phyloP scores from a whole-genome alignment of 2,113 vertebrate species.

The Trachemys scripta region DNA sequence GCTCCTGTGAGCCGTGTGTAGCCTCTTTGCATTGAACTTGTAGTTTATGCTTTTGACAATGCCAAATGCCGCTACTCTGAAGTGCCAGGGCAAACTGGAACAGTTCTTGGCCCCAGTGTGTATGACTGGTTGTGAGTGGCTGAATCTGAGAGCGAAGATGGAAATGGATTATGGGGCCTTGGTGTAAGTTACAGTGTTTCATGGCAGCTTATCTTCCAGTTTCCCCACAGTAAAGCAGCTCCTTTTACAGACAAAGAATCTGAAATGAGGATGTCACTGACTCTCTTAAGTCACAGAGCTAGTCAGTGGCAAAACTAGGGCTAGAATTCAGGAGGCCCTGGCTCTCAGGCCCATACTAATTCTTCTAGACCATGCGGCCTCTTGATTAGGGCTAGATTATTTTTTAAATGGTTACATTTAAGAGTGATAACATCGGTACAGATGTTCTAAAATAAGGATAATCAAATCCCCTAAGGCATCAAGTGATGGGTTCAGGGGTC shows the following conservation, averaged over 20 bases:
- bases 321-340: not conserved
- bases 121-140: not conserved
- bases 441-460: accelerated
- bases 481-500: accelerated
- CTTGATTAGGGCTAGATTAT: not conserved
- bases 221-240: not conserved
- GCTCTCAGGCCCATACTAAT: not conserved
- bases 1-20: not conserved
- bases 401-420: not conserved
- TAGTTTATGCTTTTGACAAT: not conserved
- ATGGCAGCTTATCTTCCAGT: accelerated
- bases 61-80: not conserved
- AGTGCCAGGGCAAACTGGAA: not conserved
- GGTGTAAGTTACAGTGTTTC: not conserved
- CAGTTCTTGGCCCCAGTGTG: not conserved
- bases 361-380: not conserved
- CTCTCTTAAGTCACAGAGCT: not conserved
- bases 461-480: not conserved
- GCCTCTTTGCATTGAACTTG: not conserved
- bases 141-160: not conserved
- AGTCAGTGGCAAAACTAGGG: not conserved
- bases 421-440: no score
- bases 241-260: not conserved
- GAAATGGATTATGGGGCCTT: not conserved
- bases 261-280: not conserved